Percentiles rank a stretch among this genome's conserved stretches.
Conservation (phyloP, 2,888 invertebrate genomes). For the Agonum fuliginosum region DNA sequence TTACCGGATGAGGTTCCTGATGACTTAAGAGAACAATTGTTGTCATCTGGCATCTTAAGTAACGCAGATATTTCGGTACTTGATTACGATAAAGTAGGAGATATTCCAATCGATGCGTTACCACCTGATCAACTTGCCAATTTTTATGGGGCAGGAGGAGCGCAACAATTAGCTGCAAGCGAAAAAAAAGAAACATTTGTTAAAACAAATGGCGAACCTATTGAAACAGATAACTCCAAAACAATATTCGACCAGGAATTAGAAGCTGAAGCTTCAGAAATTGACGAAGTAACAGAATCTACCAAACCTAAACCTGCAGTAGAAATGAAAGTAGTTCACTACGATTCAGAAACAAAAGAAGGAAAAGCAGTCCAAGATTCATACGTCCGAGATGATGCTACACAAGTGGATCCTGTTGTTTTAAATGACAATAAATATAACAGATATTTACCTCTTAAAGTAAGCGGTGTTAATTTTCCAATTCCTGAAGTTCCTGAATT, state of each 20-base stretch:
- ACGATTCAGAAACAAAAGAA: constrained; percentile 84
- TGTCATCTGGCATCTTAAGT: constrained; percentile 89
- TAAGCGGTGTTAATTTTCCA: constrained; percentile 89
- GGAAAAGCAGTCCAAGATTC: constrained; percentile 82
- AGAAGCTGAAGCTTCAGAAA: constrained; percentile 77
- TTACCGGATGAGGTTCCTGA: constrained; percentile 93
- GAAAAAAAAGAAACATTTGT: constrained; percentile 82
- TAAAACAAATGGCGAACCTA: constrained; percentile 77
- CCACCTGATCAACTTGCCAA: constrained; percentile 91
- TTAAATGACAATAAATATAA: constrained; percentile 86
- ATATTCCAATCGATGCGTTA: constrained; percentile 86
- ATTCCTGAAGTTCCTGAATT: constrained; percentile 86
- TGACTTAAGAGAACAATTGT: constrained; percentile 86
- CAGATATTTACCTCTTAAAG: constrained; percentile 88
- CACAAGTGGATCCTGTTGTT: constrained; percentile 83
- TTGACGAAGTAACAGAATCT: constrained; percentile 67
- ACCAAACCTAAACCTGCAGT: constrained; percentile 76
- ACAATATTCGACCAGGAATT: constrained; percentile 71
- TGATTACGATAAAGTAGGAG: constrained; percentile 92
- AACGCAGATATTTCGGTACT: constrained; percentile 91
- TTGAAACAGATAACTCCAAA: constrained; percentile 71
- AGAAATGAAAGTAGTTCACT: constrained; percentile 90
- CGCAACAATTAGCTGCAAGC: constrained; percentile 81
- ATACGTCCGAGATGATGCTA: constrained; percentile 83
- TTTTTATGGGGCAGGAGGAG: constrained; percentile 90